Evolutionary conservation across 2,113 vertebrate species (phyloP).

Genomic region (Hypomesus transpacificus): DNA sequence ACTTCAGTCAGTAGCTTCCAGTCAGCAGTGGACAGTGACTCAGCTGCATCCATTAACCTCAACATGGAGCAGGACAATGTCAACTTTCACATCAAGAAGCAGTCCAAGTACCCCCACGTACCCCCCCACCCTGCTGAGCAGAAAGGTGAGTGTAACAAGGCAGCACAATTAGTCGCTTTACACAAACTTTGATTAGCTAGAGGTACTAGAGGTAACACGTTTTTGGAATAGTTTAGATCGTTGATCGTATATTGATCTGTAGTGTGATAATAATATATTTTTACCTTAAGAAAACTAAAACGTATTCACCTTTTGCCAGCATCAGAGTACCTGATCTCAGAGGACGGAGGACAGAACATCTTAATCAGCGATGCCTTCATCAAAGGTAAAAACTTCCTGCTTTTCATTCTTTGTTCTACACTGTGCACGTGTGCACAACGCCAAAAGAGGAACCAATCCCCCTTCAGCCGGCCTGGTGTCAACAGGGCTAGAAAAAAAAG

Average conservation of each 20-base stretch:
- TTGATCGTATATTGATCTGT: too few relatives aligned
- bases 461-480: too few relatives aligned
- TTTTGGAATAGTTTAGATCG: too few relatives aligned
- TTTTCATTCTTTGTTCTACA: background rate
- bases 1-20: slow-evolving; percentile 98
- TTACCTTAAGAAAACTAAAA: too few relatives aligned
- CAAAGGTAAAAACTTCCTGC: slow-evolving; percentile 78
- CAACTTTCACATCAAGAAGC: slow-evolving; percentile 99
- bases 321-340: slow-evolving; percentile 84
- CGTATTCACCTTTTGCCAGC: slow-evolving; percentile 31
- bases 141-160: slow-evolving; percentile 77
- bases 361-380: slow-evolving; percentile 98
- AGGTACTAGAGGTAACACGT: too few relatives aligned
- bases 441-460: too few relatives aligned
- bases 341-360: slow-evolving; percentile 91
- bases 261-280: too few relatives aligned
- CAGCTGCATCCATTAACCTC: slow-evolving; percentile 95
- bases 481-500: too few relatives aligned
- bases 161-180: background rate
- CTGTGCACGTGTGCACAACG: too few relatives aligned
- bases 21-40: slow-evolving; percentile 96
- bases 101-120: slow-evolving; percentile 96
- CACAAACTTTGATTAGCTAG: background rate
- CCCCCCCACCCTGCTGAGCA: slow-evolving; percentile 87
- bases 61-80: slow-evolving; percentile 99